Conservation (phyloP, 2,113 vertebrate species). For the Solea senegalensis region DNA sequence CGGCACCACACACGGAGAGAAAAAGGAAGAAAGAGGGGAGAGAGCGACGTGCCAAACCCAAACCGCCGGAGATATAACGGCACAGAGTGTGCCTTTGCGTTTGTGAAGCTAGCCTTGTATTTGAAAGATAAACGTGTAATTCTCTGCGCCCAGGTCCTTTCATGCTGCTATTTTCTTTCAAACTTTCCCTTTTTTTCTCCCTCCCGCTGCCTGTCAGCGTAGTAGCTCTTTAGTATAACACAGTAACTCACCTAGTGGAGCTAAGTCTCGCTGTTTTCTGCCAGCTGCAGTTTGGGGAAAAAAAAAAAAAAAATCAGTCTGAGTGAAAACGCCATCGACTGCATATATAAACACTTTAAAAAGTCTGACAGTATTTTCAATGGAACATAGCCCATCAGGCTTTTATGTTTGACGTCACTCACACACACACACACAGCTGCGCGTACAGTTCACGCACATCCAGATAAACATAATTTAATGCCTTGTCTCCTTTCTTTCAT, state of each 20-base stretch:
- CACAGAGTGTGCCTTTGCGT: slow-evolving; percentile 25
- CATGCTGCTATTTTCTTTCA: slow-evolving; percentile 45
- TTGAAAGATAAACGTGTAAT: slow-evolving; percentile 50
- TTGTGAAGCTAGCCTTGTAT: slow-evolving; percentile 31
- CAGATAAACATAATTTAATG: slow-evolving; percentile 72
- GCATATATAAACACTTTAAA: slow-evolving; percentile 1
- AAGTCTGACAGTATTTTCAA: slow-evolving; percentile 45
- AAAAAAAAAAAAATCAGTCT: slow-evolving; percentile 1
- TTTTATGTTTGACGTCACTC: slow-evolving; percentile 62
- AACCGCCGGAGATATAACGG: slow-evolving; percentile 50
- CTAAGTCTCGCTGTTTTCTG: background rate
- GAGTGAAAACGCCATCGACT: slow-evolving; percentile 3
- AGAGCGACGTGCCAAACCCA: slow-evolving; percentile 50
- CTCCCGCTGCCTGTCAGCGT: slow-evolving; percentile 4
- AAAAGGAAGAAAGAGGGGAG: slow-evolving; percentile 27
- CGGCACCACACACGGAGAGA: slow-evolving; percentile 65
- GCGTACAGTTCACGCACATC: slow-evolving; percentile 37
- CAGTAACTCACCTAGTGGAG: slow-evolving; percentile 6
- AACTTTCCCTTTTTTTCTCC: background rate
- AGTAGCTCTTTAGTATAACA: slow-evolving; percentile 2
- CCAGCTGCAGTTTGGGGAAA: background rate
- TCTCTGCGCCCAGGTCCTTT: slow-evolving; percentile 17
- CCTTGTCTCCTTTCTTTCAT: slow-evolving; percentile 66
- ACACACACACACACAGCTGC: slow-evolving; percentile 35
- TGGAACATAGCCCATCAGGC: slow-evolving; percentile 56